These are phyloP conservation scores for Pterostichus niger DNA, from an alignment of 2,888 invertebrate species.

Conservation along the genomic window DNA sequence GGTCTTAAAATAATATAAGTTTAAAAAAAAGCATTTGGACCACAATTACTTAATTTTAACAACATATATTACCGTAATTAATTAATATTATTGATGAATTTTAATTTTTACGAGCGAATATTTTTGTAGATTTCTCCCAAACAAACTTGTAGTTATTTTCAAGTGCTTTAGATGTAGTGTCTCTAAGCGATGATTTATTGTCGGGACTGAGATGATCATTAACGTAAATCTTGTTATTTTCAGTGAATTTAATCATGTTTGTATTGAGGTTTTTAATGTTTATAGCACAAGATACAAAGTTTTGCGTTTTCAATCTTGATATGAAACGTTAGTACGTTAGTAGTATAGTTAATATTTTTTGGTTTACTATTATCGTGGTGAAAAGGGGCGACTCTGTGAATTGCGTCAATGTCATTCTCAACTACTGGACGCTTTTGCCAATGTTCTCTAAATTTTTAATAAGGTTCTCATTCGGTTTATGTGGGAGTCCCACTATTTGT, in stretches of 20 bases:
- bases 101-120: background rate
- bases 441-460: background rate
- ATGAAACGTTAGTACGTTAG: background rate
- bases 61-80: background rate
- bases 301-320: background rate
- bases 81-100: background rate
- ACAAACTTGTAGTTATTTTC: conserved; percentile 1
- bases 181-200: background rate
- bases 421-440: background rate
- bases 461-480: background rate
- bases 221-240: background rate
- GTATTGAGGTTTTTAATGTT: background rate
- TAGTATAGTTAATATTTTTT: background rate
- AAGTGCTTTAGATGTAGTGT: background rate
- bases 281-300: background rate
- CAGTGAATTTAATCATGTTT: background rate
- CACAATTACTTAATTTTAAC: background rate
- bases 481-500: background rate
- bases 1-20: background rate
- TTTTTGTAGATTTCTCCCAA: background rate
- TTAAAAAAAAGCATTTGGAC: background rate
- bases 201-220: conserved; percentile 9
- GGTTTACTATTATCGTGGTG: background rate
- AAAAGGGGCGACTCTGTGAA: conserved; percentile 13
- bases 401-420: background rate